Evolutionary conservation across 37 sponge, comb jelly and placozoan genomes (phyloP).

Genomic region (Bolinopsis microptera): DNA sequence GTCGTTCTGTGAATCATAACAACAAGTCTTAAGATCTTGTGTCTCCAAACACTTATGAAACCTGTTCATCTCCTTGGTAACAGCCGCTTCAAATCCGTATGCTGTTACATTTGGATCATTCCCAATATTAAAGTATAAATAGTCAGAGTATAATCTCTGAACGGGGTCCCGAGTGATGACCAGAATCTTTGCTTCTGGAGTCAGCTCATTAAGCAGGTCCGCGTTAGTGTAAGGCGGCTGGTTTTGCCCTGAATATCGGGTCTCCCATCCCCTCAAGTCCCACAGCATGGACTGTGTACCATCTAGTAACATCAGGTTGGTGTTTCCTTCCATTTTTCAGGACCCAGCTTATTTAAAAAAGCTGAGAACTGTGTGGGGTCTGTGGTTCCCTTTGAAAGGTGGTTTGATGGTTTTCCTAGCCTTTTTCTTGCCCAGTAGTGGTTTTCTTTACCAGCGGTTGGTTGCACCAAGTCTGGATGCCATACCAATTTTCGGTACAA

Average conservation of each 20-base stretch:
- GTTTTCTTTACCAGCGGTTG: not conserved
- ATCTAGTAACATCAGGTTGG: not conserved
- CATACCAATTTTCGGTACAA: constrained; percentile 3
- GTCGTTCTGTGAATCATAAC: constrained; percentile 38
- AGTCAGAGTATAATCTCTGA: constrained; percentile 14
- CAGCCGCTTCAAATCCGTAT: not conserved
- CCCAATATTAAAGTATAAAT: not conserved
- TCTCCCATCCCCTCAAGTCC: not conserved
- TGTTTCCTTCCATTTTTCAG: not conserved
- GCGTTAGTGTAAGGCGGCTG: constrained; percentile 39
- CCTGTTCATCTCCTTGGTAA: not conserved
- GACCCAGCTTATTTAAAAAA: not conserved
- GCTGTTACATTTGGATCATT: not conserved
- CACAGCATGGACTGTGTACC: constrained; percentile 32
- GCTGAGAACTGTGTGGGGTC: not conserved
- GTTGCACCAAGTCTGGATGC: not conserved
- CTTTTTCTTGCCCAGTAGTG: constrained; percentile 36
- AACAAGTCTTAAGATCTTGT: not conserved
- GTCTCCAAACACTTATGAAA: not conserved
- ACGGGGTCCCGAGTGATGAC: constrained; percentile 12
- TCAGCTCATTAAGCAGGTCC: not conserved
- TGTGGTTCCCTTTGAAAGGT: not conserved
- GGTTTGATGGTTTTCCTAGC: not conserved
- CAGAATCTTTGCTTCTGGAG: constrained; percentile 23
- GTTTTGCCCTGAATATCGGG: not conserved